phyloP scores from a whole-genome alignment of 1,140 invertebrate species.

The Leptinotarsa texana region DNA sequence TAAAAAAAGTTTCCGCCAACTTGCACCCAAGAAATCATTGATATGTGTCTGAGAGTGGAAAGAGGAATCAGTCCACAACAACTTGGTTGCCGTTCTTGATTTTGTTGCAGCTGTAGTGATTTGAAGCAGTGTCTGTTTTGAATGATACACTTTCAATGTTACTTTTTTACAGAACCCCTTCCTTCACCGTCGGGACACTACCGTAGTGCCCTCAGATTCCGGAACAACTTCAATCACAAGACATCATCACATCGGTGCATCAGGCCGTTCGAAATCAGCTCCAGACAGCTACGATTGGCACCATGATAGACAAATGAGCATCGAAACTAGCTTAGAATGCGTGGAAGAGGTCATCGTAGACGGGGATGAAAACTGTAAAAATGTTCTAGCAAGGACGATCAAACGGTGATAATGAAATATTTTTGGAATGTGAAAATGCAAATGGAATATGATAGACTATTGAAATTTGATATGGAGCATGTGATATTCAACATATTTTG shows the following conservation, averaged over 20 bases:
- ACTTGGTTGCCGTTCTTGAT: too few species aligned
- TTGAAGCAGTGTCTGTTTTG: too few species aligned
- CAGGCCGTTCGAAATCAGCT: conserved; percentile 73
- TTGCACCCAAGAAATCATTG: too few species aligned
- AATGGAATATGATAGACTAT: background rate
- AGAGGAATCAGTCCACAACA: too few species aligned
- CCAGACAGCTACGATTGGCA: conserved; percentile 70
- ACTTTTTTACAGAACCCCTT: conserved; percentile 51
- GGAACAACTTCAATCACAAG: conserved; percentile 22
- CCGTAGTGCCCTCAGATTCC: conserved; percentile 37
- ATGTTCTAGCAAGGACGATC: background rate
- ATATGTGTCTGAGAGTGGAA: too few species aligned
- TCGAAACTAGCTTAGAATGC: conserved; percentile 46
- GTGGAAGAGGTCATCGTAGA: conserved; percentile 45
- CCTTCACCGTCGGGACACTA: conserved; percentile 46
- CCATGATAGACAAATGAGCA: conserved; percentile 51
- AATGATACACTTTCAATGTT: conserved; percentile 5
- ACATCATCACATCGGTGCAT: conserved; percentile 52
- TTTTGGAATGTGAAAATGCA: background rate
- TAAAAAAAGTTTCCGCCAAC: too few species aligned
- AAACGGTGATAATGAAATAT: background rate
- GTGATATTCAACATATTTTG: background rate
- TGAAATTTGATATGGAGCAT: background rate
- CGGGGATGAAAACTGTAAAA: background rate
- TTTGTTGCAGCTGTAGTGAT: too few species aligned